These are phyloP conservation scores for Luperina nickerlii DNA, from an alignment of 2,888 invertebrate species.

Conservation along the genomic window DNA sequence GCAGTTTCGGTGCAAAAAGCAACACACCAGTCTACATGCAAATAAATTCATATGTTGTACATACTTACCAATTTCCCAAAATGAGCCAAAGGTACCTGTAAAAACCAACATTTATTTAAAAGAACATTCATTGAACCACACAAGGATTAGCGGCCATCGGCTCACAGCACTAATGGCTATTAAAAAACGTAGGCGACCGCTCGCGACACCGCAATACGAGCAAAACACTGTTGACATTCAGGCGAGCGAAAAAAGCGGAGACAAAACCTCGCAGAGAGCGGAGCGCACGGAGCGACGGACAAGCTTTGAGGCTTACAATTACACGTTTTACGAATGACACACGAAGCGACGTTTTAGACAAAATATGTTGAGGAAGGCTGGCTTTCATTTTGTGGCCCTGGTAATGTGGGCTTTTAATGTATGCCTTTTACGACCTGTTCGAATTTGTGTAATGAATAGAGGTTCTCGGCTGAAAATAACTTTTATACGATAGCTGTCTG, in stretches of 20 bases:
- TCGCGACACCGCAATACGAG: slow-evolving; percentile 53
- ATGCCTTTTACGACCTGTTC: slow-evolving; percentile 20
- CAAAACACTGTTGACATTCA: slow-evolving; percentile 60
- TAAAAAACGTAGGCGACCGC: slow-evolving; percentile 56
- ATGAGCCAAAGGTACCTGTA: neutral
- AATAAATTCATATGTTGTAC: neutral
- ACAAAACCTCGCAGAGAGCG: slow-evolving; percentile 46
- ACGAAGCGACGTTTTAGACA: slow-evolving; percentile 44
- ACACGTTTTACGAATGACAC: slow-evolving; percentile 61
- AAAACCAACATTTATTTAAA: slow-evolving; percentile 14
- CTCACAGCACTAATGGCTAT: slow-evolving; percentile 56
- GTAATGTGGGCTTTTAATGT: slow-evolving; percentile 38
- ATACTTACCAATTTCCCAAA: neutral
- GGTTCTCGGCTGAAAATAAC: slow-evolving; percentile 9
- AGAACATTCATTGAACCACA: slow-evolving; percentile 30
- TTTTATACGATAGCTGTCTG: neutral
- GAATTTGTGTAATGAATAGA: slow-evolving; percentile 14
- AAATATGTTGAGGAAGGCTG: slow-evolving; percentile 48
- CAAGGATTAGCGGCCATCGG: slow-evolving; percentile 38
- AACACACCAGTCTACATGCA: too few relatives aligned
- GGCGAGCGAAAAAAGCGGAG: slow-evolving; percentile 53
- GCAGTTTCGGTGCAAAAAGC: neutral
- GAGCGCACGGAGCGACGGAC: slow-evolving; percentile 41
- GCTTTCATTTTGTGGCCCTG: slow-evolving; percentile 35
- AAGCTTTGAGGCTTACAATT: slow-evolving; percentile 61